Percentiles rank a stretch among this genome's conserved stretches.
These are phyloP conservation scores for Netelia fuscicornis DNA, from an alignment of 2,888 invertebrate genomes.

Conservation along the genomic window DNA sequence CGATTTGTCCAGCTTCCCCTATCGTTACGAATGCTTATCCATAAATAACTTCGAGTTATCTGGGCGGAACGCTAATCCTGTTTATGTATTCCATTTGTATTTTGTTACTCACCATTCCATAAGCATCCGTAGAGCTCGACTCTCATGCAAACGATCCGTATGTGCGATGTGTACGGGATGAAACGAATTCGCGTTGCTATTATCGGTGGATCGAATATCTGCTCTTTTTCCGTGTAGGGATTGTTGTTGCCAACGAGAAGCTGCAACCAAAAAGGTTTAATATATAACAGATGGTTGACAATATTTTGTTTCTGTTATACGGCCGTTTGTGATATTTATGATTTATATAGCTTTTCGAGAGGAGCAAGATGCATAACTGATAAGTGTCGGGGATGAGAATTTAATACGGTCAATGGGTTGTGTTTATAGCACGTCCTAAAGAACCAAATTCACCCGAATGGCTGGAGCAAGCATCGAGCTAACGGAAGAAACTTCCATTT, in stretches of 20 bases:
- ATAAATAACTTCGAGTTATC: background rate
- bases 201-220: slow-evolving; percentile 91
- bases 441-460: slow-evolving; percentile 74
- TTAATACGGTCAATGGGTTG: slow-evolving; percentile 72
- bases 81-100: slow-evolving; percentile 1
- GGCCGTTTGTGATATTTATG: no score
- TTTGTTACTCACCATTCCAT: slow-evolving; percentile 89
- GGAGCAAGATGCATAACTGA: slow-evolving; percentile 11
- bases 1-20: background rate
- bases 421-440: slow-evolving; percentile 74
- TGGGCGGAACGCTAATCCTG: background rate
- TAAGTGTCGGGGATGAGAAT: slow-evolving; percentile 13
- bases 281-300: slow-evolving; percentile 7
- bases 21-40: background rate
- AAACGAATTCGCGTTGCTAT: slow-evolving; percentile 92
- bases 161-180: slow-evolving; percentile 92
- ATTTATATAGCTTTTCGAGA: background rate
- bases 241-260: slow-evolving; percentile 92
- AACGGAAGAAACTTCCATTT: slow-evolving; percentile 73
- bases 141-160: slow-evolving; percentile 92
- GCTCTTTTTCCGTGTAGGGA: slow-evolving; percentile 91
- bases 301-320: background rate
- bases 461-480: slow-evolving; percentile 32
- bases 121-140: slow-evolving; percentile 93
- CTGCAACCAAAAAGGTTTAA: slow-evolving; percentile 85